Percentiles rank a stretch among this genome's conserved stretches.
Evolutionary conservation across 2,797 vertebrate species (phyloP).

Genomic region (Yasuhikotakia modesta): DNA sequence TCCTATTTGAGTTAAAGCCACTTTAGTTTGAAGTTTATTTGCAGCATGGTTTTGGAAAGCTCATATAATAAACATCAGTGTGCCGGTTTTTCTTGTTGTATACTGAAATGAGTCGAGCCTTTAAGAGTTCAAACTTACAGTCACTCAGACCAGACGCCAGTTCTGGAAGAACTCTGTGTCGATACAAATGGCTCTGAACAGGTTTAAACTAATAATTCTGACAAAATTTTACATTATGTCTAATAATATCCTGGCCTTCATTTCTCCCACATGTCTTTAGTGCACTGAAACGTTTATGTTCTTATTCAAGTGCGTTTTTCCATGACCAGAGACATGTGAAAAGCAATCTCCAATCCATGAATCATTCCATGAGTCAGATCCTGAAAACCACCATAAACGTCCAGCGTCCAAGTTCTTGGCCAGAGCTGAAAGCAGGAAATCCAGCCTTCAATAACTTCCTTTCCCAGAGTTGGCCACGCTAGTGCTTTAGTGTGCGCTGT

Average conservation of each 20-base stretch:
- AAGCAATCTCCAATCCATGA: constrained; percentile 87
- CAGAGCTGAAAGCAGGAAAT: constrained; percentile 92
- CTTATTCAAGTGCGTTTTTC: constrained; percentile 71
- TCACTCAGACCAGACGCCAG: constrained; percentile 66
- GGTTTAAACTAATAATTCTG: constrained; percentile 56
- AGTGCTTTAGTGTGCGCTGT: constrained; percentile 80
- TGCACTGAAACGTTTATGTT: constrained; percentile 50
- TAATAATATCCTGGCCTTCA: constrained; percentile 11
- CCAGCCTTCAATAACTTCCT: constrained; percentile 97
- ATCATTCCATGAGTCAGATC: constrained; percentile 96
- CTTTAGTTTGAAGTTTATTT: constrained; percentile 13
- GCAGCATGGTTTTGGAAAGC: constrained; percentile 4
- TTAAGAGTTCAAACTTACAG: constrained; percentile 62
- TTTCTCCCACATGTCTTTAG: constrained; percentile 25
- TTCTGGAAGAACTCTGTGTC: constrained; percentile 55
- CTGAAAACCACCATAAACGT: constrained; percentile 92
- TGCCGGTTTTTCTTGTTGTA: constrained; percentile 56
- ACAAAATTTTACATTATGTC: constrained; percentile 47
- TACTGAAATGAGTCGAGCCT: constrained; percentile 50
- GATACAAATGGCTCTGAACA: constrained; percentile 61
- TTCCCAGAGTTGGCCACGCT: constrained; percentile 81
- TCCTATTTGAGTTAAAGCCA: not conserved
- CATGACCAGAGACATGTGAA: constrained; percentile 83
- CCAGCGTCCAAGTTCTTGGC: constrained; percentile 89
- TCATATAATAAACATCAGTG: not conserved